Evolutionary conservation across 2,113 vertebrate species (phyloP), one percentile per base, ranked within the genome.

Genomic region (Mola mola): DNA sequence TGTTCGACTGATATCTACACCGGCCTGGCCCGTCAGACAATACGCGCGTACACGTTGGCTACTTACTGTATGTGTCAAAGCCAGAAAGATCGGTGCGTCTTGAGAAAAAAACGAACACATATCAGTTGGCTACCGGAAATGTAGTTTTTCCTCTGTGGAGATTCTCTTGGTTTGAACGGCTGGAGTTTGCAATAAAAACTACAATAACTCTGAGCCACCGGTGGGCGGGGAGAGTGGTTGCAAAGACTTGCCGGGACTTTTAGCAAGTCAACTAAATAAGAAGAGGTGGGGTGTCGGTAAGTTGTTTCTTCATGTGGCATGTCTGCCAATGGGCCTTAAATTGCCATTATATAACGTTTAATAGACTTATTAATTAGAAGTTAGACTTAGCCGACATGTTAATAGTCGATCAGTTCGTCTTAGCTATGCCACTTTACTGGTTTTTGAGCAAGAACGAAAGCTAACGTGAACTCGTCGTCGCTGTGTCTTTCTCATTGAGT

Each of bases 191-290:
- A 0, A 28, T 28, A 38, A 15, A 9, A 81, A 87, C 85, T 86
- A 79, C 83, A 86, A 63, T 44, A 60, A 66, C 88, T 3, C 0
- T 8, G 3, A 67, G 16, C 1, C 55, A 1, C 1, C 3, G 0
- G 15, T 7, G n/a, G 66, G 47, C 12, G 52, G 36, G 41, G 19
- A 11, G 2, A 19, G 20, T 1, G n/a, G 47, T 62, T 70, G 77
- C 67, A 58, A n/a, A 79, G 73, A 69, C 55, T 79, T 83, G 64
- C 88, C 78, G 83, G 85, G 83, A 81, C 2, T 69, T 84, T 69
- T 22, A 7, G 37, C 13, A 22, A 34, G 6, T 25, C 21, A 5
- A 24, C 11, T 22, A 16, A 8, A 17, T 43, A n/a, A 9, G 2
- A 50, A 47, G 61, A 78, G 63, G 73, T 72, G 38, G 52, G 64